A percentile compares a stretch with the other conserved stretches of the same genome.
phyloP scores from a whole-genome alignment of 2,797 vertebrate genomes.

The Smutsia gigantea region DNA sequence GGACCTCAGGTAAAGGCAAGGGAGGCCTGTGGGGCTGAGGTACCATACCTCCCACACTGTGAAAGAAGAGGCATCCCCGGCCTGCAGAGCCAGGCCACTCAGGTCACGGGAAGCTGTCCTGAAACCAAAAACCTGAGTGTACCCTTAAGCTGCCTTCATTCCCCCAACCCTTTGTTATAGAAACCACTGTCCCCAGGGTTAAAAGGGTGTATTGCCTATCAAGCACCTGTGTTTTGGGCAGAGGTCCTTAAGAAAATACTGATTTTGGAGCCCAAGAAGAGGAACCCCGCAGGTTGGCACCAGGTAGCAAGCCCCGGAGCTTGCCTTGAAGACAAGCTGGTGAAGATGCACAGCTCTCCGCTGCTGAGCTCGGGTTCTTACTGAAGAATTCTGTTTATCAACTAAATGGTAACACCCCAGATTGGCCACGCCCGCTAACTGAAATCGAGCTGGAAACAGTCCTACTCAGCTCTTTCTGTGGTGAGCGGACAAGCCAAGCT shows the following conservation, averaged over 20 bases:
- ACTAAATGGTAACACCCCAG: not conserved
- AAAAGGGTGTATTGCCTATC: not conserved
- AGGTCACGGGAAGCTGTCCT: not conserved
- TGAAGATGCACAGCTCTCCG: no score
- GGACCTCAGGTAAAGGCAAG: slow-evolving; percentile 89
- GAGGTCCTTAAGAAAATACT: not conserved
- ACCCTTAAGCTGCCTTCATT: not conserved
- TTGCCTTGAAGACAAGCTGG: not conserved
- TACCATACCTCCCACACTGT: fast-evolving
- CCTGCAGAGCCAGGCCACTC: not conserved
- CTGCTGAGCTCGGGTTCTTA: not conserved
- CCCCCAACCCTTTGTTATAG: not conserved
- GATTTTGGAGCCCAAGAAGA: not conserved
- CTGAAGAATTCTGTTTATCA: not conserved
- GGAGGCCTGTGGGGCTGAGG: not conserved
- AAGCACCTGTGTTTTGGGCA: not conserved
- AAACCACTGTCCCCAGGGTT: not conserved
- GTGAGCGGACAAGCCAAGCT: not conserved
- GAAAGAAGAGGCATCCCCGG: not conserved
- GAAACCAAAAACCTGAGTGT: fast-evolving
- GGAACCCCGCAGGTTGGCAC: not conserved
- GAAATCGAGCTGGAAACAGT: not conserved
- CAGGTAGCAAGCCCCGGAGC: not conserved
- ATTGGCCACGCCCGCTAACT: not conserved
- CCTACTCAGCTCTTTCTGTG: not conserved